These are phyloP conservation scores for Rhabdomys pumilio DNA, from an alignment of 2,797 vertebrate species.

Conservation along the genomic window DNA sequence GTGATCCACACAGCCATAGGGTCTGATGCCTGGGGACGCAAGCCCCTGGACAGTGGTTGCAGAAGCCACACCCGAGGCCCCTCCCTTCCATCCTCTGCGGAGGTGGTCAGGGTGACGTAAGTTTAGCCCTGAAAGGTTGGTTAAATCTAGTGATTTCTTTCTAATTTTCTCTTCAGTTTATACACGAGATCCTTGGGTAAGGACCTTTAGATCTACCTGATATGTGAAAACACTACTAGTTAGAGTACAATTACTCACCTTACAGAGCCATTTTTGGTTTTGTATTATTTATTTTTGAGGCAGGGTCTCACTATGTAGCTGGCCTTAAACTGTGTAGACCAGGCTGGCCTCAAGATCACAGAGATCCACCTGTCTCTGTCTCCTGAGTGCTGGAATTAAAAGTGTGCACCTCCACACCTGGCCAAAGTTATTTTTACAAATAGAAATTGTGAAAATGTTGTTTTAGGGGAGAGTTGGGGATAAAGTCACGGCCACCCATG, in stretches of 20 bases:
- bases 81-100: constrained; percentile 1
- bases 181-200: constrained; percentile 17
- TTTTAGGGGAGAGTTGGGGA: neutral
- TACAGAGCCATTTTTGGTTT: constrained; percentile 3
- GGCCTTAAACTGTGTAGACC: neutral
- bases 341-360: neutral
- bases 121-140: constrained; percentile 2
- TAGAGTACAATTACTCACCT: neutral
- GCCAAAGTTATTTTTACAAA: neutral
- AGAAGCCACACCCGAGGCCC: neutral
- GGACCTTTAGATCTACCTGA: neutral
- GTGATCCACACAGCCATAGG: neutral
- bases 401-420: neutral
- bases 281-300: neutral
- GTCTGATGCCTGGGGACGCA: neutral
- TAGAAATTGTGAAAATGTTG: neutral
- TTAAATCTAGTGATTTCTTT: constrained; percentile 38
- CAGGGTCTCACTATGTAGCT: neutral
- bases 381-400: neutral
- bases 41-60: neutral
- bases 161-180: constrained; percentile 20
- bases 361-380: neutral
- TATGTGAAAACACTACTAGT: neutral
- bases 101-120: constrained; percentile 8
- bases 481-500: neutral